Evolutionary conservation across 2,113 vertebrate genomes (phyloP), one percentile per base, ranked within the genome.

Genomic region (Calidris pugnax): DNA sequence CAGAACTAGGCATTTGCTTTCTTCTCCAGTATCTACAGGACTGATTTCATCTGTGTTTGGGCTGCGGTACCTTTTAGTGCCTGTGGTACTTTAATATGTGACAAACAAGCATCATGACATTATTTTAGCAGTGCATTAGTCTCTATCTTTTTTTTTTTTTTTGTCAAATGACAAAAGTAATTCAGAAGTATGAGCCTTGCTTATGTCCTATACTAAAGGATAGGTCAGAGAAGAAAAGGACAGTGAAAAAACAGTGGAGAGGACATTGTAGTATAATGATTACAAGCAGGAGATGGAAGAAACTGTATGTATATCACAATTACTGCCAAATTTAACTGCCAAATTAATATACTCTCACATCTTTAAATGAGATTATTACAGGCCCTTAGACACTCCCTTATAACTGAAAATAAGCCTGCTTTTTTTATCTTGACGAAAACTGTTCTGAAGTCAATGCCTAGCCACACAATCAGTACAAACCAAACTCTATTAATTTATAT

Each of bases 1-100:
- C 1, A 3, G 8, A 81, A 33, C 16, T 39, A 48, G 1, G 1
- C 35, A 35, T 8, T 11, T 14, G 2, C 20, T 78, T 82, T 64
- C 15, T 78, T 87, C 37, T 79, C 37, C 39, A 32, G 2, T 27
- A 10, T 55, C 21, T 12, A 32, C 1, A 77, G 35, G 37, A 45
- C 13, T 66, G 13, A 53, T n/a, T 87, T 56, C 11, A 86, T 22
- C n/a, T 82, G 6, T 7, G 6, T 35, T 21, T 51, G 5, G 5
- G 30, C 12, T 76, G 14, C 21, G 7, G 6, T 32, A 63, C 3
- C 1, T 45, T 76, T 60, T 28, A 7, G 4, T 21, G 33, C 6
- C 10, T 86, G 7, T 48, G 12, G 2, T 23, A 63, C 32, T 56
- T 72, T 39, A 87, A 9, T 27, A 33, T 23, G 12, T 51, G 50